Evolutionary conservation across 2,113 vertebrate species (phyloP).

Genomic region (Orycteropus afer): DNA sequence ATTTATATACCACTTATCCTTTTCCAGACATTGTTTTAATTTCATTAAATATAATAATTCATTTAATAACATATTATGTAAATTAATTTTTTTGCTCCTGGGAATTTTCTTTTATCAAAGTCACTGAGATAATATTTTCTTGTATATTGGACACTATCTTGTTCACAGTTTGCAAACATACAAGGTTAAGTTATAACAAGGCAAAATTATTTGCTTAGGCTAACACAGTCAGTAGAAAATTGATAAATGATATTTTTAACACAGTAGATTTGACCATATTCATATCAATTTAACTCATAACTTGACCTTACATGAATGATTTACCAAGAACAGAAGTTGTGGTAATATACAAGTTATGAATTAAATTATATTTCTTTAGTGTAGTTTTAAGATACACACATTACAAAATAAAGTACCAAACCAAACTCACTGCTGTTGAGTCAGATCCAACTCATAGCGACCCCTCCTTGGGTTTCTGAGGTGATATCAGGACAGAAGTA

Average conservation of each 20-base stretch:
- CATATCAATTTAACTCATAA: not conserved
- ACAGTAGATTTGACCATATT: not conserved
- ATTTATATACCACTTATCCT: slow-evolving; percentile 53
- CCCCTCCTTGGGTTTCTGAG: too few species aligned
- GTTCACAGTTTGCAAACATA: not conserved
- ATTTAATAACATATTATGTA: slow-evolving; percentile 55
- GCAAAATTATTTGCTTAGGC: not conserved
- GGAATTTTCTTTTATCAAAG: slow-evolving; percentile 39
- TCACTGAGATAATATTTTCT: not conserved
- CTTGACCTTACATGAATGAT: not conserved
- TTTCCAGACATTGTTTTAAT: slow-evolving; percentile 49
- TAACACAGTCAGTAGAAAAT: not conserved
- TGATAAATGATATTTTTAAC: not conserved
- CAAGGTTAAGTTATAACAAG: not conserved
- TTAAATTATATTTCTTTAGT: too few species aligned
- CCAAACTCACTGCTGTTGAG: too few species aligned
- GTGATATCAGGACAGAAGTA: too few species aligned
- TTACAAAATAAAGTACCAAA: not conserved
- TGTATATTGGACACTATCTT: not conserved
- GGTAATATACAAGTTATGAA: too few species aligned
- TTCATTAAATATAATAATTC: slow-evolving; percentile 60
- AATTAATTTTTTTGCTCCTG: slow-evolving; percentile 51
- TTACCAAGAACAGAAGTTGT: not conserved
- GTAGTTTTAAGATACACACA: too few species aligned
- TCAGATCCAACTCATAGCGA: too few species aligned